Conservation (phyloP, 1,140 invertebrate genomes). For the Calliopsis andreniformis region DNA sequence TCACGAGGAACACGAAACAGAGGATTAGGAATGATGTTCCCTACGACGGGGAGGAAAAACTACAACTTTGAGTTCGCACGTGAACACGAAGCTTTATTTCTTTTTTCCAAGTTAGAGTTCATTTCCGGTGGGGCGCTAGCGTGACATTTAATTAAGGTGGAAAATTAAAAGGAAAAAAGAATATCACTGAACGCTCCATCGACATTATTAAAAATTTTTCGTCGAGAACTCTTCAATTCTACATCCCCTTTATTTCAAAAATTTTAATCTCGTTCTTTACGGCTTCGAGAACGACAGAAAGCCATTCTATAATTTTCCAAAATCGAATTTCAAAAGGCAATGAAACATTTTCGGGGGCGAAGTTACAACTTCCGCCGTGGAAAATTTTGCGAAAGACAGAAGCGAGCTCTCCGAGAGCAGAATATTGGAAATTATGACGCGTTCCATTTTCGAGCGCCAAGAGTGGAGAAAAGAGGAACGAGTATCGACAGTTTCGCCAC, state of each 20-base stretch:
- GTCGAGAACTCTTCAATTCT: no score
- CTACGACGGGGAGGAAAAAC: background rate
- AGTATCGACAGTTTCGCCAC: background rate
- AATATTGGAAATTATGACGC: constrained; percentile 11
- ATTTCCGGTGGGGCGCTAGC: background rate
- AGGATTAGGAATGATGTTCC: background rate
- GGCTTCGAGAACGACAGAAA: no score
- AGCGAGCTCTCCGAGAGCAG: background rate
- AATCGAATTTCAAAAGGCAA: no score
- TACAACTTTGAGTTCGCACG: background rate
- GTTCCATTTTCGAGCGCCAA: background rate
- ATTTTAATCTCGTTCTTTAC: no score
- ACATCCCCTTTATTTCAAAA: no score
- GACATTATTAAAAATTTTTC: background rate
- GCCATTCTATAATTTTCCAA: no score
- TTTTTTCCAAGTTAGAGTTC: background rate
- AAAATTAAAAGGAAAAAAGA: background rate
- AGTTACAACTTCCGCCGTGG: background rate
- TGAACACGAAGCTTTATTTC: background rate
- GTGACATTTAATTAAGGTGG: background rate
- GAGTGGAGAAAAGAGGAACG: background rate
- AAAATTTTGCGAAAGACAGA: background rate
- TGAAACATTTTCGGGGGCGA: background rate
- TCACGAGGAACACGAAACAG: background rate
- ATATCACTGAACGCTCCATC: background rate